Conservation (phyloP, 2,888 invertebrate species). For the Lampropteryx suffumata region DNA sequence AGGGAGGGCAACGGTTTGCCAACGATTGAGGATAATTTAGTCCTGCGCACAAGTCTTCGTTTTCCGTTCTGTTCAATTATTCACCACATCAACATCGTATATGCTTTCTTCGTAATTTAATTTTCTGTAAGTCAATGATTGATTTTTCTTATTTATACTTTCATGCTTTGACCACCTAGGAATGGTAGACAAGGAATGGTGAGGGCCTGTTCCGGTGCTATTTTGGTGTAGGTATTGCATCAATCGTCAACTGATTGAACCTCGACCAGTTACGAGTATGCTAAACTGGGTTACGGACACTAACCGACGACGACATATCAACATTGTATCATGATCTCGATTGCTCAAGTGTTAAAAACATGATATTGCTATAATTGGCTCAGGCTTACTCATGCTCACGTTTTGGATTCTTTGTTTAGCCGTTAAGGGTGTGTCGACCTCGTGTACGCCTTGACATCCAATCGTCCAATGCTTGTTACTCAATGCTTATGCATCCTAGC, state of each 20-base stretch:
- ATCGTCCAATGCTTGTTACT: conserved; percentile 40
- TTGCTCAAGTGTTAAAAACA: conserved; percentile 32
- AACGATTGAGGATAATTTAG: conserved; percentile 57
- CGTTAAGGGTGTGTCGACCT: conserved; percentile 48
- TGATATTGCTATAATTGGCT: conserved; percentile 30
- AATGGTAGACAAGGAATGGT: no score
- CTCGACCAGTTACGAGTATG: conserved; percentile 10
- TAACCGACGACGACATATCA: background rate
- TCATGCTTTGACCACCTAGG: no score
- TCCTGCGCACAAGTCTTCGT: conserved; percentile 28
- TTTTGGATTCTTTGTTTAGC: conserved; percentile 44
- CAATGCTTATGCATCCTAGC: conserved; percentile 5
- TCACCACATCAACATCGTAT: conserved; percentile 5
- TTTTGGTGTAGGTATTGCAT: no score
- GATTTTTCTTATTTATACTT: no score
- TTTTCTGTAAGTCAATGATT: background rate
- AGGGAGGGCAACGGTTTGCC: conserved; percentile 58
- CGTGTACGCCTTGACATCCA: conserved; percentile 50
- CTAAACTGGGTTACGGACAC: conserved; percentile 17
- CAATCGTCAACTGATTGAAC: conserved; percentile 15
- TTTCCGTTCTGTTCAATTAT: conserved; percentile 14
- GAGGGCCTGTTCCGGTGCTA: no score
- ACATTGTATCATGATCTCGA: conserved; percentile 4
- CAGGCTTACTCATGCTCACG: conserved; percentile 34
- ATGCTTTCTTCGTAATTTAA: conserved; percentile 8